Percentiles rank a stretch among this genome's conserved stretches.
Evolutionary conservation across 2,113 vertebrate genomes (phyloP).

Genomic region (Percina caprodes): DNA sequence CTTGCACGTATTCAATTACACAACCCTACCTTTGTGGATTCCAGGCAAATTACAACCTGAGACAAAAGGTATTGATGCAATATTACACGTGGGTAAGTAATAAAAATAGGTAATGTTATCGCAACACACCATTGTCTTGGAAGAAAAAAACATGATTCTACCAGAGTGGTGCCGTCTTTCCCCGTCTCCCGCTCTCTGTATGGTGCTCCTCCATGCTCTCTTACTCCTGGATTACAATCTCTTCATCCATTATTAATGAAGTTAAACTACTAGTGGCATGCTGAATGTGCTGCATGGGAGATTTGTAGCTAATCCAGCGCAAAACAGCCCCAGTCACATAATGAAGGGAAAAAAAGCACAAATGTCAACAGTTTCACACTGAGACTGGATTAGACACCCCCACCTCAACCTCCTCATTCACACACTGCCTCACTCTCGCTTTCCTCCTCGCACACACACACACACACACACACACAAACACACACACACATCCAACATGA

Average conservation of each 20-base stretch:
- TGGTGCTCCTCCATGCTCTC: conserved; percentile 81
- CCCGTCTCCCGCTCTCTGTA: conserved; percentile 9
- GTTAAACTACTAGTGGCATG: conserved; percentile 99
- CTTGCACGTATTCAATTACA: conserved; percentile 51
- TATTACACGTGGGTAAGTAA: conserved; percentile 37
- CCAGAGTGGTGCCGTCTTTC: conserved; percentile 49
- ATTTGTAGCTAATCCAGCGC: conserved; percentile 99
- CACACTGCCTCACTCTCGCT: conserved; percentile 41
- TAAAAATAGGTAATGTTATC: conserved; percentile 48
- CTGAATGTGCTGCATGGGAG: conserved; percentile 99
- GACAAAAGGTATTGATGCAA: conserved; percentile 60
- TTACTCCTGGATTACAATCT: conserved; percentile 95
- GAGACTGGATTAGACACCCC: conserved; percentile 98
- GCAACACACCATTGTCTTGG: conserved; percentile 37
- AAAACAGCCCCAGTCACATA: conserved; percentile 99
- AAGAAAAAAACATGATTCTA: conserved; percentile 19
- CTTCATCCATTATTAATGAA: conserved; percentile 99
- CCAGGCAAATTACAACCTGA: conserved; percentile 54
- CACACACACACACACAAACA: conserved; percentile 32
- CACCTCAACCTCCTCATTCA: conserved; percentile 78
- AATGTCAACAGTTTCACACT: conserved; percentile 99
- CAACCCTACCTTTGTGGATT: conserved; percentile 45
- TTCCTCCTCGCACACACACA: conserved; percentile 25
- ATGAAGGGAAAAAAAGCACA: conserved; percentile 98
- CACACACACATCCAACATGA: conserved; percentile 44